Conservation (phyloP, 2,113 vertebrate genomes). For the Fulica atra region DNA sequence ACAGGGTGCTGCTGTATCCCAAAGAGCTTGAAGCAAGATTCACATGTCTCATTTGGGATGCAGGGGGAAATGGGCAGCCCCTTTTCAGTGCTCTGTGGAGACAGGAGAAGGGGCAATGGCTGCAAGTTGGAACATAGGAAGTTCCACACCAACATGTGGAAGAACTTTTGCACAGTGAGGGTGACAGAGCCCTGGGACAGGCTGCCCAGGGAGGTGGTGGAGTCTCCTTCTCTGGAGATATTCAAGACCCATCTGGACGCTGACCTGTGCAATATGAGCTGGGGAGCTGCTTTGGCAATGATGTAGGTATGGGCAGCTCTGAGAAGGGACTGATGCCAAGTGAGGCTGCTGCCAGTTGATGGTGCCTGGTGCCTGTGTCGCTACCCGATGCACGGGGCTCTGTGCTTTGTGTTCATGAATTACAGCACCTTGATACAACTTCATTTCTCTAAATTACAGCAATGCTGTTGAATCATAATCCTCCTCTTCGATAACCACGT, state of each 20-base stretch:
- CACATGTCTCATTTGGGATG: accelerated
- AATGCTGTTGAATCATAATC: conserved; percentile 27
- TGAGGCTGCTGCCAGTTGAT: accelerated
- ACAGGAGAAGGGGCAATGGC: no score
- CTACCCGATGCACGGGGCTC: not conserved
- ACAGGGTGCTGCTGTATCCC: not conserved
- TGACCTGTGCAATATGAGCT: no score
- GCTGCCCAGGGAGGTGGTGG: no score
- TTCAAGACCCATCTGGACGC: no score
- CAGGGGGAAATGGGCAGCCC: no score
- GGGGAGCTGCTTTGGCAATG: no score
- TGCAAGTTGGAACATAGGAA: no score
- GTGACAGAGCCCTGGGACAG: no score
- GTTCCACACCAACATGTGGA: no score
- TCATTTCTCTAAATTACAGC: conserved; percentile 12
- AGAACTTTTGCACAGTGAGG: no score
- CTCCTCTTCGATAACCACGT: conserved; percentile 47
- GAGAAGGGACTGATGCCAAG: not conserved
- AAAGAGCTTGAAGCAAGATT: accelerated
- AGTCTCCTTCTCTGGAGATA: no score
- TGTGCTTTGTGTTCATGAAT: not conserved
- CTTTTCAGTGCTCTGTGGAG: no score
- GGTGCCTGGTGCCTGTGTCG: not conserved
- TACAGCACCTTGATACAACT: not conserved
- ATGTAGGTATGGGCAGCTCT: not conserved